Evolutionary conservation across 2,888 invertebrate genomes (phyloP).

Genomic region (Phortica magna): DNA sequence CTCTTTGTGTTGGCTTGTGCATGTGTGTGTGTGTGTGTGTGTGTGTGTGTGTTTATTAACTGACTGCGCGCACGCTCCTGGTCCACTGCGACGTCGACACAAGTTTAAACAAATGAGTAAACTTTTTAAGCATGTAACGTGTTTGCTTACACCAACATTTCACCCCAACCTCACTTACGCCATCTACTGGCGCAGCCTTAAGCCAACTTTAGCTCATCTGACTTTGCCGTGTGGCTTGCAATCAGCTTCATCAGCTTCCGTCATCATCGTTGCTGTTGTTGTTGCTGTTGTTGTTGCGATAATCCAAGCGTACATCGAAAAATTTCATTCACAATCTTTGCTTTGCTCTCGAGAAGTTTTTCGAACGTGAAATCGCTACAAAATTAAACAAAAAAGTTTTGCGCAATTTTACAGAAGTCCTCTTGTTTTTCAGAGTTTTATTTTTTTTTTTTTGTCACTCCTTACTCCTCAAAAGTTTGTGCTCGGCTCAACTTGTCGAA

Average conservation of each 20-base stretch:
- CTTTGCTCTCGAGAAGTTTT: constrained; percentile 76
- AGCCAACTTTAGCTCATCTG: too few relatives aligned
- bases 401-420: constrained; percentile 3
- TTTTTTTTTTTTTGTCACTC: background rate
- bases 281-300: constrained; percentile 11
- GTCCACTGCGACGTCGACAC: constrained; percentile 34
- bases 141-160: constrained; percentile 47
- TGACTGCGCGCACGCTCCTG: background rate
- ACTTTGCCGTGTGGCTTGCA: too few relatives aligned
- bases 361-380: constrained; percentile 77
- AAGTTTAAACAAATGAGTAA: constrained; percentile 67
- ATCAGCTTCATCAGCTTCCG: background rate
- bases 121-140: constrained; percentile 21
- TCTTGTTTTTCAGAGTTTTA: constrained; percentile 1
- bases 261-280: constrained; percentile 20
- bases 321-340: constrained; percentile 74
- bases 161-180: background rate
- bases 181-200: background rate
- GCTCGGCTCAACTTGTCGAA: background rate
- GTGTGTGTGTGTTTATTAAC: too few relatives aligned
- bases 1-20: background rate
- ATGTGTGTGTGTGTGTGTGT: background rate
- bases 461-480: background rate
- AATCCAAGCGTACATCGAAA: constrained; percentile 43
- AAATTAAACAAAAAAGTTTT: constrained; percentile 63